Evolutionary conservation across 2,797 vertebrate species (phyloP).

Genomic region (Pelochelys cantorii): DNA sequence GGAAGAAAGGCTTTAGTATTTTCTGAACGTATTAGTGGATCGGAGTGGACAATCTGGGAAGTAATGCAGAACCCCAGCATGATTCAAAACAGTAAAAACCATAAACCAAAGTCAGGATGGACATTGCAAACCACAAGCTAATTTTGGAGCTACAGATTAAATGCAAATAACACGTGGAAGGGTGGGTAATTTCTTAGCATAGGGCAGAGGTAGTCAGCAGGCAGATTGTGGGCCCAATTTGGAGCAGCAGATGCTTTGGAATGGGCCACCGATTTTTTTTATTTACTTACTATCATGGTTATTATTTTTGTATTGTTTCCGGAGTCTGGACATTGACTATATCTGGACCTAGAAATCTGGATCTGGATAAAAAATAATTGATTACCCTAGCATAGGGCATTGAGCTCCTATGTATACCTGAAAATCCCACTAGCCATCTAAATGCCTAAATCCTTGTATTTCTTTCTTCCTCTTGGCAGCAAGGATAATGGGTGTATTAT

Average conservation of each 20-base stretch:
- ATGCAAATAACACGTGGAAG: background rate
- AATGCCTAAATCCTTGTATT: background rate
- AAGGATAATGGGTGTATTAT: background rate
- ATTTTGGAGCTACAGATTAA: background rate
- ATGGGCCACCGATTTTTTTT: background rate
- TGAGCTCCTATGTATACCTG: background rate
- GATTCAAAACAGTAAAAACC: background rate
- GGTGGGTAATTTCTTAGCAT: background rate
- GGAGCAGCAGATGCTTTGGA: background rate
- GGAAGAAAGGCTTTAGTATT: background rate
- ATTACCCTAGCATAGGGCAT: background rate
- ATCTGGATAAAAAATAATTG: background rate
- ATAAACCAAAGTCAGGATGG: background rate
- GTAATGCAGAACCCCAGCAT: background rate
- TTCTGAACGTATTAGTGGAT: background rate
- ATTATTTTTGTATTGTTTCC: background rate
- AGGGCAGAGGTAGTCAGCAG: background rate
- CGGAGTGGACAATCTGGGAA: background rate
- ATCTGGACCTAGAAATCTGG: background rate
- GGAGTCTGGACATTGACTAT: background rate
- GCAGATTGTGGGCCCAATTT: background rate
- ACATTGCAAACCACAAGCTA: background rate
- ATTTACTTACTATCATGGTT: background rate
- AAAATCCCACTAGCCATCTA: background rate
- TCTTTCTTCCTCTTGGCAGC: background rate